Evolutionary conservation across 2,888 invertebrate species (phyloP).

Genomic region (Halictus ligatus): DNA sequence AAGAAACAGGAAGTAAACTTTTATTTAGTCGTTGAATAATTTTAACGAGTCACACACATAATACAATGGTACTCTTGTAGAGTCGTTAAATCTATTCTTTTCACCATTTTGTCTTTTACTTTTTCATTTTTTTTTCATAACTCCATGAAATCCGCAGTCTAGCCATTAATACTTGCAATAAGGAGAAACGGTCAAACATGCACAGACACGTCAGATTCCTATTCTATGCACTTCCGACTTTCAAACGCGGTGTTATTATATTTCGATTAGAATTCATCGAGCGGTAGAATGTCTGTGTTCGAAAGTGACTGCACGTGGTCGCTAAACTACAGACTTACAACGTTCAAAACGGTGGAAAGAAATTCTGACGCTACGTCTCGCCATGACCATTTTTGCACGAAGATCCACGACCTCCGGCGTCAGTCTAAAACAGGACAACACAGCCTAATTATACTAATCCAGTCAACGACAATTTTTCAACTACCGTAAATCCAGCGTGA

Average conservation of each 20-base stretch:
- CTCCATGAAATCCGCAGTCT: neutral
- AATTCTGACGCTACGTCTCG: no score
- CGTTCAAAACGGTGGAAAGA: neutral
- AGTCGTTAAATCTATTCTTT: neutral
- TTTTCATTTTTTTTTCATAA: neutral
- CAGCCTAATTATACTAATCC: neutral
- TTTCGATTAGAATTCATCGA: constrained; percentile 1
- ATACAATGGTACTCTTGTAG: no score
- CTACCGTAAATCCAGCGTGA: neutral
- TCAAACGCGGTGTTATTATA: neutral
- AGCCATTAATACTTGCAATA: neutral
- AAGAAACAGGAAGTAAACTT: no score
- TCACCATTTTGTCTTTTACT: neutral
- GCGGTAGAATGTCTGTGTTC: neutral
- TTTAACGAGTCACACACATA: no score
- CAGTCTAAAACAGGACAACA: neutral
- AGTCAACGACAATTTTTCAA: neutral
- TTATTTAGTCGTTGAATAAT: no score
- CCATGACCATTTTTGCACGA: no score
- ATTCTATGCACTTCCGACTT: neutral
- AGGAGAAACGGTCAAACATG: neutral
- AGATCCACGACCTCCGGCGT: no score
- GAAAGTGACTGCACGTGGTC: neutral
- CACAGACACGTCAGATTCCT: neutral
- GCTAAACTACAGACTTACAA: neutral